These are phyloP conservation scores for Tauraco hartlaubi DNA, from an alignment of 2,797 vertebrate genomes.

Conservation along the genomic window DNA sequence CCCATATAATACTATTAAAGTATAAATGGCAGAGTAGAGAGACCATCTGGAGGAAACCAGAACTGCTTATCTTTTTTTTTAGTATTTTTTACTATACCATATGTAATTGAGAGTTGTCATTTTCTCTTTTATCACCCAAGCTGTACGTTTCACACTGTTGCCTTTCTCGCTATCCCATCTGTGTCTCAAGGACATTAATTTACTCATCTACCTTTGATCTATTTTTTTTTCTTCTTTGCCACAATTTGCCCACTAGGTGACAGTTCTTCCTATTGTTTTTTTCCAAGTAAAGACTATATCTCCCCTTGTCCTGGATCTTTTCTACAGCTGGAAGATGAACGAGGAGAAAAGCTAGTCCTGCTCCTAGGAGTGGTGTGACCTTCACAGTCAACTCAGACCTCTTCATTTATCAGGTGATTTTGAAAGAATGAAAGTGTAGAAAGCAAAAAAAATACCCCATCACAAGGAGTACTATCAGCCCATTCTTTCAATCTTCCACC, in stretches of 20 bases:
- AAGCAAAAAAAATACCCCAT: neutral
- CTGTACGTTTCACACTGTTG: neutral
- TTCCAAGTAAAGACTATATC: neutral
- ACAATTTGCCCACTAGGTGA: neutral
- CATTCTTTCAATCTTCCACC: neutral
- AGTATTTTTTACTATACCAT: neutral
- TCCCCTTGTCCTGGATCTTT: neutral
- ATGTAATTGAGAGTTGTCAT: neutral
- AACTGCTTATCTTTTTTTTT: neutral
- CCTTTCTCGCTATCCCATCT: neutral
- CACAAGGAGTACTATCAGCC: neutral
- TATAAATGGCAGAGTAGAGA: neutral
- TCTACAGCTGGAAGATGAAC: neutral
- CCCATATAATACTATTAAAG: neutral
- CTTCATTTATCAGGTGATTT: neutral
- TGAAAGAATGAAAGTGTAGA: neutral
- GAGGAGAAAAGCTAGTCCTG: neutral
- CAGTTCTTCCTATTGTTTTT: neutral
- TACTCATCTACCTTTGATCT: neutral
- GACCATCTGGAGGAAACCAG: neutral
- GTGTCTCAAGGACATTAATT: neutral
- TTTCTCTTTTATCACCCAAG: neutral
- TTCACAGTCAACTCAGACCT: neutral
- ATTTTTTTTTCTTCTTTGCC: neutral
- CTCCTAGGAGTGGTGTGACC: neutral